These are phyloP conservation scores for Triplophysa yarkandensis DNA, from an alignment of 2,797 vertebrate species.

Conservation along the genomic window DNA sequence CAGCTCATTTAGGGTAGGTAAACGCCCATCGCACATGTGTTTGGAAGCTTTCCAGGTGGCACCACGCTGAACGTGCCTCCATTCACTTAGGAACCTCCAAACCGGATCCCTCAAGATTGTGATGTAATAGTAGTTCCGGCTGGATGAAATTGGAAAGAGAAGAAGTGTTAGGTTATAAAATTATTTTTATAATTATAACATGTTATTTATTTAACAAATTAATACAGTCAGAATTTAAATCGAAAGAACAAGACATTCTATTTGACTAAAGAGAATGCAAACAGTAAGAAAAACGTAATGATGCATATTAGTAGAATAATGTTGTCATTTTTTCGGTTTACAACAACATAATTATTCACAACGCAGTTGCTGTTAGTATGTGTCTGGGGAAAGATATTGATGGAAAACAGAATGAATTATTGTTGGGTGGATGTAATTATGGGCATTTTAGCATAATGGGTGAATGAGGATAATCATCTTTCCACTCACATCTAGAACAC, in stretches of 20 bases:
- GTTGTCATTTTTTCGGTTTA: slow-evolving; percentile 21
- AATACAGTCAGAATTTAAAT: not conserved
- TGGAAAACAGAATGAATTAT: slow-evolving; percentile 38
- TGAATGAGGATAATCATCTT: slow-evolving; percentile 14
- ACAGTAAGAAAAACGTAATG: not conserved
- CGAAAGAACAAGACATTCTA: not conserved
- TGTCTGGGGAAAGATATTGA: slow-evolving; percentile 25
- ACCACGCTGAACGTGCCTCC: slow-evolving; percentile 95
- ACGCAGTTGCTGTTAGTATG: not conserved
- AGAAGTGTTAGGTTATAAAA: not conserved
- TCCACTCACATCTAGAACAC: slow-evolving; percentile 25
- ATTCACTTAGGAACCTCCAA: slow-evolving; percentile 93
- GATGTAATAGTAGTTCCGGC: slow-evolving; percentile 95
- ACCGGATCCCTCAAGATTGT: slow-evolving; percentile 95
- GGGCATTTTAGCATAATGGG: slow-evolving; percentile 34
- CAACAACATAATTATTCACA: slow-evolving; percentile 22
- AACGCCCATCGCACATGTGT: slow-evolving; percentile 91
- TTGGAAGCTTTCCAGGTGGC: slow-evolving; percentile 96
- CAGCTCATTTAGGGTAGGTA: slow-evolving; percentile 89
- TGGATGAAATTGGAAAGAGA: slow-evolving; percentile 47
- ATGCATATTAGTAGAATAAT: slow-evolving; percentile 10
- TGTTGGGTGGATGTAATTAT: slow-evolving; percentile 32
- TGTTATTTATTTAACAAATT: not conserved
- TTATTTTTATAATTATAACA: too few species aligned
- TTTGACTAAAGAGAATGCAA: slow-evolving; percentile 3